A percentile compares a stretch with the other conserved stretches of the same genome.
Conservation (phyloP, 2,797 vertebrate genomes). For the Rhynchonycteris naso region DNA sequence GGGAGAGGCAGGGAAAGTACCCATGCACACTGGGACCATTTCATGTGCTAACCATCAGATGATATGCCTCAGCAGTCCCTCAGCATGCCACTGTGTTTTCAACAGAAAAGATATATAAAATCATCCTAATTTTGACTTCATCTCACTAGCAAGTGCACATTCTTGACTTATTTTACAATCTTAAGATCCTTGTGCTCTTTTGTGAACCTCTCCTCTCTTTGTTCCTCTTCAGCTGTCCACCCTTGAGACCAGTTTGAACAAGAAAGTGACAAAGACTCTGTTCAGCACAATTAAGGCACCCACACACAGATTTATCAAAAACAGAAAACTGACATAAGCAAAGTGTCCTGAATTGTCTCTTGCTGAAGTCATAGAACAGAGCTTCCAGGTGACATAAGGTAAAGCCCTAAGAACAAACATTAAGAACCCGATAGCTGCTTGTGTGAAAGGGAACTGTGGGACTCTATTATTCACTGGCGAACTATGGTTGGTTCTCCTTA, state of each 20-base stretch:
- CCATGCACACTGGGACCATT: not conserved
- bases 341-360: not conserved
- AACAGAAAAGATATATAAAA: not conserved
- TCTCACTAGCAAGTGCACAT: not conserved
- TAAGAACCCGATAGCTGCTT: not conserved
- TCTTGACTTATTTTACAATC: not conserved
- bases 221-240: not conserved
- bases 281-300: not conserved
- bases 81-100: not conserved
- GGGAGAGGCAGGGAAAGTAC: not conserved
- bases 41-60: not conserved
- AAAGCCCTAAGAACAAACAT: not conserved
- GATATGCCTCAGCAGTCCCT: not conserved
- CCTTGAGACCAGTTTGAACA: not conserved
- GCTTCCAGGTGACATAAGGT: not conserved
- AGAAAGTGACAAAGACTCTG: not conserved
- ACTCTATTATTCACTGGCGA: not conserved
- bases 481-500: not conserved
- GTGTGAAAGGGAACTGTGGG: not conserved
- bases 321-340: not conserved
- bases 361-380: not conserved
- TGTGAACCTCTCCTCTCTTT: not conserved
- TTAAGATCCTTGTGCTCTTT: not conserved
- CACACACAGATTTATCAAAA: not conserved
- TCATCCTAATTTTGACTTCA: not conserved